Base-by-base conservation (phyloP, 30 jellyfish, hydroid and myxozoan species). In the Turritopsis dohrnii region DNA sequence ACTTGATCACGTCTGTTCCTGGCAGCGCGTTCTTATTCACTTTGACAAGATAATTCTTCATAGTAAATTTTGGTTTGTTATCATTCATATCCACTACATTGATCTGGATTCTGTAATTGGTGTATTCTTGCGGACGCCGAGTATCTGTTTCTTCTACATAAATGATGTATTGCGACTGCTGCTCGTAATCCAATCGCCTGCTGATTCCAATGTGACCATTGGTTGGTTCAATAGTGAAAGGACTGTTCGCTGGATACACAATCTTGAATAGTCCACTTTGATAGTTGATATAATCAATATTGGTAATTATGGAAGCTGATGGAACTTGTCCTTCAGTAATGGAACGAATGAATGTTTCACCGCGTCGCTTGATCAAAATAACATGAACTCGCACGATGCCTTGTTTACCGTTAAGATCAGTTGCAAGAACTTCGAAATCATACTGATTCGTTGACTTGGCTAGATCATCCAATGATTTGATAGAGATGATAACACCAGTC, bases 1-100 rank as follows among this genome's bases (percentile, higher is more conserved):
- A 83, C 65, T 94, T 79, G 76, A 84, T 66, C 71, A 94, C 99
- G 23, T 82, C 77, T 28, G 99, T 94, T 0, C 99, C 99, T 28
- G 95, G 96, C 71, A 88, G 95, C 18, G 99, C 99, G 81, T 94
- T 94, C 60, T 79, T 89, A 84, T 94, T 94, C n/a, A 94, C 97
- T 77, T 84, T 79, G 18, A 88, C 94, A 16, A 86, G 29, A n/a
- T 71, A 71, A 52, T 76, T 85, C 76, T 75, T 90, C 97, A 94
- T 94, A 20, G 94, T 79, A 71, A 94, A 94, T 19, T 23, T 72
- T 1, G 99, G 99, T 29, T 90, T 71, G 83, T 94, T 94, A 75
- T 94, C 99, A 84, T 94, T 94, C 21, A 71, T 89, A 53, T 94
- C 99, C 8, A 66, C 28, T 1, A 94, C 96, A 17, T 80, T 74